Percentiles rank a stretch among this genome's conserved stretches.
Evolutionary conservation across 2,888 invertebrate species (phyloP).

Genomic region (Euzetes globulus): DNA sequence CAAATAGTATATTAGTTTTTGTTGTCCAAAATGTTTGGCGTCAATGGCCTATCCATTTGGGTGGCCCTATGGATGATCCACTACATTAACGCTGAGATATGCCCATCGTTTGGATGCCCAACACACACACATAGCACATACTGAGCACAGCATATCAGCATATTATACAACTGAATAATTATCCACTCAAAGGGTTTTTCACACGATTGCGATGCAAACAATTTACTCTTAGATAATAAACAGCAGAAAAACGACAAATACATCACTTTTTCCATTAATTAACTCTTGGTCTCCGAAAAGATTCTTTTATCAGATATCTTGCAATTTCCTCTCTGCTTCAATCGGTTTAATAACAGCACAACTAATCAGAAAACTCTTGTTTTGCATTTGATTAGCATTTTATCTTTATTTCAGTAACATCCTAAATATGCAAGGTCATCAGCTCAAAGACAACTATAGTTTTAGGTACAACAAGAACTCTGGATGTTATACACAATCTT

Average conservation of each 20-base stretch:
- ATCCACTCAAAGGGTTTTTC: slow-evolving; percentile 23
- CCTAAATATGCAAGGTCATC: no score
- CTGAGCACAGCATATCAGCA: background rate
- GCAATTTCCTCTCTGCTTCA: background rate
- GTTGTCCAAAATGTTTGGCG: slow-evolving; percentile 11
- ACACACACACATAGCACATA: background rate
- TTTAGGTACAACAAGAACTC: no score
- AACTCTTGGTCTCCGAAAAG: background rate
- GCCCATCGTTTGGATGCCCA: background rate
- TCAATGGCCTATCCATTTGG: slow-evolving; percentile 26
- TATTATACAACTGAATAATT: slow-evolving; percentile 16
- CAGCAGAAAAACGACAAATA: background rate
- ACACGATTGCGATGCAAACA: slow-evolving; percentile 5
- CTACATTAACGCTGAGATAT: slow-evolving; percentile 27
- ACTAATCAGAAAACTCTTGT: no score
- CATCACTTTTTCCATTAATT: background rate
- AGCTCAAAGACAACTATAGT: no score
- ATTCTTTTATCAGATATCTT: background rate
- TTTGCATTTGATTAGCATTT: no score
- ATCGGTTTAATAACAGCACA: no score
- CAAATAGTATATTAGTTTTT: background rate
- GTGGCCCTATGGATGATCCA: slow-evolving; percentile 23
- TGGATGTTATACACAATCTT: no score
- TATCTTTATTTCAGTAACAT: no score
- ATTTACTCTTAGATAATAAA: slow-evolving; percentile 27